Evolutionary conservation across 2,113 vertebrate genomes (phyloP), one percentile per base, ranked within the genome.

Genomic region (Rhabdornis inornatus): DNA sequence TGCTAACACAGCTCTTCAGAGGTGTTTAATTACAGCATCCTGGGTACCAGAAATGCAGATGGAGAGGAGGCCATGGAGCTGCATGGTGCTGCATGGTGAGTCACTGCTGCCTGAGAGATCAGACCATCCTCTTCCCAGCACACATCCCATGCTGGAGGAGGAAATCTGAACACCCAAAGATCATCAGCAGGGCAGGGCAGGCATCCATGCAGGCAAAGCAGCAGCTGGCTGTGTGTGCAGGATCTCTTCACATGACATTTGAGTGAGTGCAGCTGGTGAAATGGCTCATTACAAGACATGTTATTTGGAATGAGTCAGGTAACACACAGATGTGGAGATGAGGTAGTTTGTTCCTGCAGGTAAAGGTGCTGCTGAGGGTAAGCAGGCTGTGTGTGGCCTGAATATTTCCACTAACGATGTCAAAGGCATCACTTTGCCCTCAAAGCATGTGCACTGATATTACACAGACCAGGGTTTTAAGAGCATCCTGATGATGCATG

Each of bases 321-420:
- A 35, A 33, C 27, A 19, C 2, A 35, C 23, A 74, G 40, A 3
- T 37, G n/a, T 53, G 69, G 56, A 66, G 65, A 14, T 31, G 22
- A 13, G 12, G 40, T 8, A 10, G 49, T 10, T 11, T 80, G 33
- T 6, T 80, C 45, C 49, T 57, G 40, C 44, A 81, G 68, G 40
- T 55, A 35, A 15, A 83, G 74, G 31, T 6, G 1, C 64, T 81
- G 84, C 72, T 35, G 8, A 37, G 7, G 16, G 19, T 24, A 30
- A 65, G 50, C 42, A 37, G 69, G 37, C 44, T 68, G 5, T 0
- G 0, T 52, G 19, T 4, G 31, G 15, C 56, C 65, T 76, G 52
- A 59, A 30, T 40, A 14, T 16, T 42, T 49, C 35, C 40, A 59
- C 44, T 14, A 9, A 1, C 0, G 3, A 7, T 0, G 5, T 6